Percentiles rank a stretch among this genome's conserved stretches.
Conservation (phyloP, 2,888 invertebrate genomes). For the Stegophylla sp. region DNA sequence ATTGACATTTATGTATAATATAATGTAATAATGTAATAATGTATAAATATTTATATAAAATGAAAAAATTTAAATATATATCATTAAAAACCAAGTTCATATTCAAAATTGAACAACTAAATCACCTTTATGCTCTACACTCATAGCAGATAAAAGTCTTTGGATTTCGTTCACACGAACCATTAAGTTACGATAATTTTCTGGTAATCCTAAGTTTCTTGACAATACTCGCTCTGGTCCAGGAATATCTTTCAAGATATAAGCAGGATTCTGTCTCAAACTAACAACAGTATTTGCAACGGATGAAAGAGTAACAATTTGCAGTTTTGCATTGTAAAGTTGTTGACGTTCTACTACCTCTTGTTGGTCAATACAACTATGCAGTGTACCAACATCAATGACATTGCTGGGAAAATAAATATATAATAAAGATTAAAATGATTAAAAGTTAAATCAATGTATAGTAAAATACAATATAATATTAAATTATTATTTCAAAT, state of each 20-base stretch:
- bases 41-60: constrained; percentile 56
- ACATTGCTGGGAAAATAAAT: constrained; percentile 74
- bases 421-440: constrained; percentile 47
- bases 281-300: constrained; percentile 57
- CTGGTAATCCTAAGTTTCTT: constrained; percentile 46
- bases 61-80: constrained; percentile 34
- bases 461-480: background rate
- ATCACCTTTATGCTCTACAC: constrained; percentile 55
- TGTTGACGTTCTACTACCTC: constrained; percentile 85
- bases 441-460: background rate
- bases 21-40: constrained; percentile 53
- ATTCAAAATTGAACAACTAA: constrained; percentile 51
- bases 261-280: constrained; percentile 65
- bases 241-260: constrained; percentile 74
- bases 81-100: constrained; percentile 5
- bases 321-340: constrained; percentile 65
- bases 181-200: constrained; percentile 41
- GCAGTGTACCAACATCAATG: constrained; percentile 91
- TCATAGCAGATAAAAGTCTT: constrained; percentile 43
- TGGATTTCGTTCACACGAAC: constrained; percentile 41
- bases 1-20: constrained; percentile 42
- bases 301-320: constrained; percentile 61
- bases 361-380: constrained; percentile 86
- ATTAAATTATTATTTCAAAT: background rate
- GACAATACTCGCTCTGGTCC: constrained; percentile 74